Conservation (phyloP, 2,797 vertebrate species). For the Melanotaenia parkinsoni region DNA sequence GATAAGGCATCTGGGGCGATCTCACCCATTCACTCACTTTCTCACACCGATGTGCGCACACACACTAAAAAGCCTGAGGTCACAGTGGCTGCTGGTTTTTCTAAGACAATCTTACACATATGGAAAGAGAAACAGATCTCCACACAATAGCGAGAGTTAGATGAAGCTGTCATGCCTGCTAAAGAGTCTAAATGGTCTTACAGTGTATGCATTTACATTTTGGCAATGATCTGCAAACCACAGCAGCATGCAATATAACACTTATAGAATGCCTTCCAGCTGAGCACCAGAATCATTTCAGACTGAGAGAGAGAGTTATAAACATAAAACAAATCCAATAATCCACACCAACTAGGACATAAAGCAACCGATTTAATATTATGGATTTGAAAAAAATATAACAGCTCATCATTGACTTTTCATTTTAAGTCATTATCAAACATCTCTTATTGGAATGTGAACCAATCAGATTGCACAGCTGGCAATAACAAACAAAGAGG, state of each 20-base stretch:
- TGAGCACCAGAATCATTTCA: slow-evolving; percentile 44
- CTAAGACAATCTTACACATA: slow-evolving; percentile 34
- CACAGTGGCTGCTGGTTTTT: slow-evolving; percentile 37
- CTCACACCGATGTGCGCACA: slow-evolving; percentile 9
- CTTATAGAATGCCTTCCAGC: slow-evolving; percentile 45
- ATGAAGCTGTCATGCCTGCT: slow-evolving; percentile 47
- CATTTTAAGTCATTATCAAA: slow-evolving; percentile 69
- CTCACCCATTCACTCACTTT: slow-evolving; percentile 35
- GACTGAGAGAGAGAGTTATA: slow-evolving; percentile 42
- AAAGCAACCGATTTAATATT: slow-evolving; percentile 62
- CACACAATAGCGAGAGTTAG: slow-evolving; percentile 47
- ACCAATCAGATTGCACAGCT: slow-evolving; percentile 60
- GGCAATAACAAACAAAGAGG: slow-evolving; percentile 67
- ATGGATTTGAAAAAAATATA: slow-evolving; percentile 54
- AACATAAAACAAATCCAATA: slow-evolving; percentile 69
- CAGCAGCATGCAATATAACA: slow-evolving; percentile 41
- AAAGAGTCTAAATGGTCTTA: slow-evolving; percentile 40
- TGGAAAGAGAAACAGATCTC: slow-evolving; percentile 46
- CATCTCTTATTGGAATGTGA: slow-evolving; percentile 56
- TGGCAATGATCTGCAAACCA: slow-evolving; percentile 49
- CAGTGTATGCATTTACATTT: slow-evolving; percentile 61
- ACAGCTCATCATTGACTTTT: slow-evolving; percentile 62
- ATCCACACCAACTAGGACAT: slow-evolving; percentile 55
- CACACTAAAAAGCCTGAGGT: slow-evolving; percentile 44
- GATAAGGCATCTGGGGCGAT: slow-evolving; percentile 55